Conservation (phyloP, 1,140 invertebrate genomes). For the Himalopsyche phryganea region DNA sequence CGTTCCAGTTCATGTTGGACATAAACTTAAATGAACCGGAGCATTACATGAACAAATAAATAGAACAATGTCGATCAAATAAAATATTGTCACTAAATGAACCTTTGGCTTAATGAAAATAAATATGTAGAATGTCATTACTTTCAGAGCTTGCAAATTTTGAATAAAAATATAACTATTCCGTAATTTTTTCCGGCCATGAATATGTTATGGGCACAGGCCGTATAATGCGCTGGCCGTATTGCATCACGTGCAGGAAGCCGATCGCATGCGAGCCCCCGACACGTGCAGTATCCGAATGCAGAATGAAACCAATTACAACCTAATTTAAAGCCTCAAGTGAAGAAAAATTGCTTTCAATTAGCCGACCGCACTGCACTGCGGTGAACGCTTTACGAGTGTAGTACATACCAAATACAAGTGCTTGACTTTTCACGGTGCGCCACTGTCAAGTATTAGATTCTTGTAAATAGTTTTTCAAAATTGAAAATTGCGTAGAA, state of each 20-base stretch:
- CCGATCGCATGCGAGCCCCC: background rate
- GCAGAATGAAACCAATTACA: constrained; percentile 32
- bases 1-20: no score
- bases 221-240: background rate
- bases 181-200: background rate
- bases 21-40: no score
- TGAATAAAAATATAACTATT: no score
- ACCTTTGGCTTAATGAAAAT: no score
- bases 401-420: background rate
- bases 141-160: no score
- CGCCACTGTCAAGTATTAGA: no score
- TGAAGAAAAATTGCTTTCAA: constrained; percentile 31
- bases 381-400: background rate
- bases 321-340: constrained; percentile 29
- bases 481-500: no score
- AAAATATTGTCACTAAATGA: no score
- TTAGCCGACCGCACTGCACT: constrained; percentile 10
- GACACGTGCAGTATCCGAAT: constrained; percentile 12
- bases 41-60: no score
- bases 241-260: constrained; percentile 7
- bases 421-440: background rate
- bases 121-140: no score
- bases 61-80: no score
- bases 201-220: background rate
- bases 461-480: no score